Conservation (phyloP, 2,113 vertebrate genomes). For the Montifringilla adamsi region DNA sequence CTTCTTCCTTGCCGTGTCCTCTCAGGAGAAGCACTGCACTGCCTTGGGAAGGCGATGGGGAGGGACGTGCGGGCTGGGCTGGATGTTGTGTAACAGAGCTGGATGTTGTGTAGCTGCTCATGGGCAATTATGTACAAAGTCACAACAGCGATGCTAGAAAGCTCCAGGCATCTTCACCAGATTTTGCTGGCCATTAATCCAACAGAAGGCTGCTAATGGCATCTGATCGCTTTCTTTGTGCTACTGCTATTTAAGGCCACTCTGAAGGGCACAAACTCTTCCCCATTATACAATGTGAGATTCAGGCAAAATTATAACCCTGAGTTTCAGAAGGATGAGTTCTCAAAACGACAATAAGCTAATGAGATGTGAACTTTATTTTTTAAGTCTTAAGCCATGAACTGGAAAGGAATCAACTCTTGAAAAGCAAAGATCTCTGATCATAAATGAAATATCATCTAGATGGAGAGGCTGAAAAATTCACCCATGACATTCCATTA, state of each 20-base stretch:
- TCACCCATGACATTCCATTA: neutral
- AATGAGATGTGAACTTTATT: neutral
- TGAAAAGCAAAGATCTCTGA: neutral
- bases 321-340: neutral
- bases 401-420: neutral
- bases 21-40: neutral
- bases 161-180: neutral
- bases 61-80: fast-evolving
- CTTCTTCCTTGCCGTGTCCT: neutral
- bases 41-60: neutral
- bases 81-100: neutral
- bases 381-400: neutral
- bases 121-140: neutral
- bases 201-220: slow-evolving; percentile 26
- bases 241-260: neutral
- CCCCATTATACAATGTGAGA: neutral
- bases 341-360: neutral
- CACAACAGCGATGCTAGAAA: neutral
- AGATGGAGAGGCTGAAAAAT: neutral
- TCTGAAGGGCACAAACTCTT: slow-evolving; percentile 5
- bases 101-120: neutral
- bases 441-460: neutral
- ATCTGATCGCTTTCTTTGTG: neutral
- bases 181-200: slow-evolving; percentile 19
- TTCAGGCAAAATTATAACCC: neutral